Percentiles rank a stretch among this genome's conserved stretches.
These are phyloP conservation scores for Pemphredon lugubris DNA, from an alignment of 2,888 invertebrate genomes.

Conservation along the genomic window DNA sequence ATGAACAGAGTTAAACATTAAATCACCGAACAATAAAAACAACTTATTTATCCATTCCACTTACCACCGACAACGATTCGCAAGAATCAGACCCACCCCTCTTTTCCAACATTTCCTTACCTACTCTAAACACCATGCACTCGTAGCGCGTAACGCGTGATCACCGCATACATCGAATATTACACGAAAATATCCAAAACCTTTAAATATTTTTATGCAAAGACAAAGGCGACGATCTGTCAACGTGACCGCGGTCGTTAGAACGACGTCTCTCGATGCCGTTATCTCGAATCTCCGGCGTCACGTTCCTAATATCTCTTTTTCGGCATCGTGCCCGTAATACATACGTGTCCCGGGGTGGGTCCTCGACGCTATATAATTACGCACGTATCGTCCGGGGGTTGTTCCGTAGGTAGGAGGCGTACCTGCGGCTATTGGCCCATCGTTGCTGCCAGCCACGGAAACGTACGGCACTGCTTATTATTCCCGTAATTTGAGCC, in stretches of 20 bases:
- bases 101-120: no score
- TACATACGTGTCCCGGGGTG: constrained; percentile 37
- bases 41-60: no score
- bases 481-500: constrained; percentile 56
- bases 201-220: no score
- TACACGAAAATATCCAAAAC: no score
- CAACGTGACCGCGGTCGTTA: constrained; percentile 21
- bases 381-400: constrained; percentile 47
- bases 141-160: no score
- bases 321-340: constrained; percentile 42
- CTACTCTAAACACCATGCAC: no score
- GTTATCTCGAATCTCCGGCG: constrained; percentile 39
- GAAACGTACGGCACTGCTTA: constrained; percentile 50
- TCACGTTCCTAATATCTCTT: constrained; percentile 39
- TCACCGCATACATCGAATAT: no score
- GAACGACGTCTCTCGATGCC: constrained; percentile 1
- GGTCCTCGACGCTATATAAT: constrained; percentile 53
- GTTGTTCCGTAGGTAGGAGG: constrained; percentile 49
- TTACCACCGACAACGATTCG: no score
- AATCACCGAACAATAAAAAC: no score
- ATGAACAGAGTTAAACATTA: no score
- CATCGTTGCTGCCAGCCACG: constrained; percentile 26
- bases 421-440: constrained; percentile 37
- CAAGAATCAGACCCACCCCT: no score
- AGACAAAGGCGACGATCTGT: no score